These are phyloP conservation scores for Muscidifurax raptorellus DNA, from an alignment of 1,140 invertebrate species.

Conservation along the genomic window DNA sequence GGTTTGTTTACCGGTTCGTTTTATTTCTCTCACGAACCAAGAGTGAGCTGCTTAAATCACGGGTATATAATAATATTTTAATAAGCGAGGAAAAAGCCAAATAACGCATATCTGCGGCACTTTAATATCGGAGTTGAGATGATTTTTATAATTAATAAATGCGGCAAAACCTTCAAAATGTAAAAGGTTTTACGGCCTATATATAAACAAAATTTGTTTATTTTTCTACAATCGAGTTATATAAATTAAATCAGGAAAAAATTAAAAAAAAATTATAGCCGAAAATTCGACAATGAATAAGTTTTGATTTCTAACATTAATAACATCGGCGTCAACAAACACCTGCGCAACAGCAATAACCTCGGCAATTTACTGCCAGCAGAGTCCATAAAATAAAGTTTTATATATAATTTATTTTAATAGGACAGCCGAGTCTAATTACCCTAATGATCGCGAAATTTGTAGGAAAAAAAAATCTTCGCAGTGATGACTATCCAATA, in stretches of 20 bases:
- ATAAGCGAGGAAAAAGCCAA: neutral
- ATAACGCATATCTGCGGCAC: neutral
- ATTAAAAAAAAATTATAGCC: too few species aligned
- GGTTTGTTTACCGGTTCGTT: too few species aligned
- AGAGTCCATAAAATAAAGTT: neutral
- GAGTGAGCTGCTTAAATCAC: neutral
- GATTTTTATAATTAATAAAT: neutral
- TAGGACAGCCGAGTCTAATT: neutral
- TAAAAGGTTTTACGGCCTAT: too few species aligned
- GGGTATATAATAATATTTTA: neutral
- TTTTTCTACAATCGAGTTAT: too few species aligned
- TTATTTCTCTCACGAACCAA: too few species aligned
- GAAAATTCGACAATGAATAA: too few species aligned
- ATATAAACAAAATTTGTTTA: too few species aligned
- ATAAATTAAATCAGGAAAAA: too few species aligned
- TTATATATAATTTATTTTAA: neutral
- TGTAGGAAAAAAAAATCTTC: neutral
- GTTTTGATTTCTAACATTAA: too few species aligned
- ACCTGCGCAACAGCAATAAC: neutral
- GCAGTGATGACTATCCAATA: too few species aligned
- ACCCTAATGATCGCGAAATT: neutral
- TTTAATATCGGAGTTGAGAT: neutral
- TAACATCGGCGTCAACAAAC: neutral
- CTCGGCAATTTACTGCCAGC: neutral
- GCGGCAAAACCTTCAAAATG: too few species aligned